Evolutionary conservation across 2,797 vertebrate species (phyloP), one percentile per base, ranked within the genome.

Genomic region (Muraenolepis orangiensis): DNA sequence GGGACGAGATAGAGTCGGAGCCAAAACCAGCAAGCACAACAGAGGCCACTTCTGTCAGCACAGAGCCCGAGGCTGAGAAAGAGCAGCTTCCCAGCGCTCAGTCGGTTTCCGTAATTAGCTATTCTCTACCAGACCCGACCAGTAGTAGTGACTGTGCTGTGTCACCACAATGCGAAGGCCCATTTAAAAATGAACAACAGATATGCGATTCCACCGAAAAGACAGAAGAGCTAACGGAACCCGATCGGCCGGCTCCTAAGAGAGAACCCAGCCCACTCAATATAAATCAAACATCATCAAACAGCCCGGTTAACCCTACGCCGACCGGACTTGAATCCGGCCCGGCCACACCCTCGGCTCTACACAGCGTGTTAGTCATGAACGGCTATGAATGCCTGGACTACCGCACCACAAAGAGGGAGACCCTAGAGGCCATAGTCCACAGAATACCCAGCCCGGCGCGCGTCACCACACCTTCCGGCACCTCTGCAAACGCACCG

Each of bases 41-140:
- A 38, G 51, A 83, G 76, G 42, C 80, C n/a, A 76, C 77, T 42
- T 14, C 76, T 76, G 80, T 78, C 68, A 86, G 81, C 74, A 85
- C 81, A 78, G 86, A 88, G 64, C 71, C 13, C 29, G 89, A 91
- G 42, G 77, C 76, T 1, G 86, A 86, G 68, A 87, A 82, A 66
- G 85, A 81, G 70, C 88, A 82, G 75, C 72, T 71, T 67, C 85
- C 85, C 57, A 80, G 82, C 16, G 89, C 88, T 42, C 91, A 92
- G 80, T 88, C 93, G 16, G 91, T 93, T 68, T 93, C 94, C 28
- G 94, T 94, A 66, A 95, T 94, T 80, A 94, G 91, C 84, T 94
- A 92, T 74, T 90, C 87, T 12, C 84, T 87, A 29, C 84, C 92
- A 78, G 89, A 91, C 70, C 85, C 80, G 6, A 77, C 76, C 61